Evolutionary conservation across 2,797 vertebrate genomes (phyloP).

Genomic region (Enteromius viviparus): DNA sequence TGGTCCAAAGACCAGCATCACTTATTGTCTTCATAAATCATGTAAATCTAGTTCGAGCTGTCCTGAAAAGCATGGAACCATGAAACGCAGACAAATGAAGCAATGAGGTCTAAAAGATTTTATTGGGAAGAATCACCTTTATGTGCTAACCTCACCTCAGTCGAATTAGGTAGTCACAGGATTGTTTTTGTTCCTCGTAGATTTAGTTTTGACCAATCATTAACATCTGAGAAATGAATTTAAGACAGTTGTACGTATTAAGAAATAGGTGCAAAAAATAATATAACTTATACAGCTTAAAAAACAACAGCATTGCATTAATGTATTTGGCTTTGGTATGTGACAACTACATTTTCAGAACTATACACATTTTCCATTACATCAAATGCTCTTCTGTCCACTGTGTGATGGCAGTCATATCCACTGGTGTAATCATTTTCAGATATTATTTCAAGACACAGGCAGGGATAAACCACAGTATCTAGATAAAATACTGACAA

Average conservation of each 20-base stretch:
- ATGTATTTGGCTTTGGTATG: conserved; percentile 37
- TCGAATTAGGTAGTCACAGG: neutral
- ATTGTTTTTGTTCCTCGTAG: neutral
- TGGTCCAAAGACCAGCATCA: neutral
- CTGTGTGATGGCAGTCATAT: neutral
- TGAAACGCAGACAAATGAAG: neutral
- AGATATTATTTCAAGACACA: neutral
- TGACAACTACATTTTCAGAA: conserved; percentile 12
- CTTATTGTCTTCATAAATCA: neutral
- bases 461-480: conserved; percentile 9
- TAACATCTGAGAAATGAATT: conserved; percentile 3
- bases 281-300: conserved; percentile 14
- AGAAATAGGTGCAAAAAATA: neutral
- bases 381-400: conserved; percentile 11
- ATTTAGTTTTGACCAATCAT: conserved; percentile 7
- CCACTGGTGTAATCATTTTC: neutral
- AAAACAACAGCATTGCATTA: neutral
- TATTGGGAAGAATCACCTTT: conserved; percentile 33
- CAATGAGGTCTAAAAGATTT: conserved; percentile 2
- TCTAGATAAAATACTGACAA: conserved; percentile 10
- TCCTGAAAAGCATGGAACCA: neutral
- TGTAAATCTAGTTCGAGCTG: neutral
- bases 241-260: neutral
- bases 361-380: neutral
- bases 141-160: conserved; percentile 42